phyloP scores from a whole-genome alignment of 2,797 vertebrate species.

The Graptemys geographica region DNA sequence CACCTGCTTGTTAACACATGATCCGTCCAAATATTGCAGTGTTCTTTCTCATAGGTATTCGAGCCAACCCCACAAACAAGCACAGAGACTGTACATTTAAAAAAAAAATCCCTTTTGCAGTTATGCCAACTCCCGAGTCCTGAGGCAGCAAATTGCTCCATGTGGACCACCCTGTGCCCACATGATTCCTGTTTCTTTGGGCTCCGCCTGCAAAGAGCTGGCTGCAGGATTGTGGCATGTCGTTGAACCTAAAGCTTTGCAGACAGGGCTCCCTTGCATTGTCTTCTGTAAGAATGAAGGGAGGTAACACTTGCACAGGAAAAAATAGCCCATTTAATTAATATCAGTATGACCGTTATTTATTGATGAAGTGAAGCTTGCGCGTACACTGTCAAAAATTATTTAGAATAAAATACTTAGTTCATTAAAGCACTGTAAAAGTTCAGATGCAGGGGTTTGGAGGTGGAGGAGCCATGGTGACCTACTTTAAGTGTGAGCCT shows the following conservation, averaged over 20 bases:
- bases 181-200: too few relatives aligned
- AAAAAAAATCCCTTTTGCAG: not conserved
- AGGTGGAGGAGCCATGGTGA: not conserved
- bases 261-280: not conserved
- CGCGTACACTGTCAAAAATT: not conserved
- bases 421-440: not conserved
- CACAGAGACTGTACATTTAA: not conserved
- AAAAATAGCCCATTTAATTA: conserved; percentile 37
- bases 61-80: not conserved
- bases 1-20: too few relatives aligned
- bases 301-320: conserved; percentile 51
- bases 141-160: not conserved
- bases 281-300: not conserved
- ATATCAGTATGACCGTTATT: conserved; percentile 53
- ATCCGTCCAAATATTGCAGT: not conserved
- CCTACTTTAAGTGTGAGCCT: not conserved
- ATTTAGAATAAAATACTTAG: not conserved
- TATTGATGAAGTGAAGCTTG: conserved; percentile 41
- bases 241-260: not conserved
- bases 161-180: not conserved
- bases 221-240: not conserved
- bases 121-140: not conserved
- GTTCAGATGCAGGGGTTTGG: not conserved
- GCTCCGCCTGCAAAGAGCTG: not conserved
- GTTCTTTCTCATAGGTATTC: not conserved